phyloP scores from a whole-genome alignment of 1,140 invertebrate genomes.

The Polypedilum pembai region DNA sequence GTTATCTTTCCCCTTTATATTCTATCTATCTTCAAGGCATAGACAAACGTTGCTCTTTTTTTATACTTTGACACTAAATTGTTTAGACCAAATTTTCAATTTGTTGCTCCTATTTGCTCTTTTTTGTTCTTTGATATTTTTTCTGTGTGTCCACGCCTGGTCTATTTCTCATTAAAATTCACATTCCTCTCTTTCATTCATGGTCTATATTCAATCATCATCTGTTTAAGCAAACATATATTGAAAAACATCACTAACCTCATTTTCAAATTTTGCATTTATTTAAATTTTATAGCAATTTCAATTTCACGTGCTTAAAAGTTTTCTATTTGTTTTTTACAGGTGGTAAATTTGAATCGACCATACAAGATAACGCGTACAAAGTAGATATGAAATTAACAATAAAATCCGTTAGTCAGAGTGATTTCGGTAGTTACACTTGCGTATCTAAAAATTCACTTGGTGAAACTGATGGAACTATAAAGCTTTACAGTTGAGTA shows the following conservation, averaged over 20 bases:
- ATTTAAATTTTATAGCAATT: neutral
- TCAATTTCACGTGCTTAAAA: neutral
- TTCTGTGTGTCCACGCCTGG: too few relatives aligned
- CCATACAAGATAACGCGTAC: slow-evolving; percentile 62
- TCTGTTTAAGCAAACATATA: neutral
- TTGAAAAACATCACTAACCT: neutral
- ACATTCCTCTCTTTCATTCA: neutral
- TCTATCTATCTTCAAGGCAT: too few relatives aligned
- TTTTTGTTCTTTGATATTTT: too few relatives aligned
- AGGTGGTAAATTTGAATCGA: slow-evolving; percentile 69
- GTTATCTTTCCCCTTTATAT: too few relatives aligned
- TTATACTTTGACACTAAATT: too few relatives aligned
- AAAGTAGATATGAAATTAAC: slow-evolving; percentile 70
- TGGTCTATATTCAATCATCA: slow-evolving; percentile 5
- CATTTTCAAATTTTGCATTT: neutral
- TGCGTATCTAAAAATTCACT: slow-evolving; percentile 85
- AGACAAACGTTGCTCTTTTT: too few relatives aligned
- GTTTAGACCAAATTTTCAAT: too few relatives aligned
- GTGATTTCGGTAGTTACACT: slow-evolving; percentile 71
- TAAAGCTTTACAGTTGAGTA: slow-evolving; percentile 72
- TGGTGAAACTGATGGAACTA: slow-evolving; percentile 78
- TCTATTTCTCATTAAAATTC: too few relatives aligned
- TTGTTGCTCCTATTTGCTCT: too few relatives aligned
- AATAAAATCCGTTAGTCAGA: slow-evolving; percentile 55
- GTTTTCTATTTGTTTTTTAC: slow-evolving; percentile 32